These are phyloP conservation scores for Hemibagrus wyckioides DNA, from an alignment of 2,113 vertebrate species.

Conservation along the genomic window DNA sequence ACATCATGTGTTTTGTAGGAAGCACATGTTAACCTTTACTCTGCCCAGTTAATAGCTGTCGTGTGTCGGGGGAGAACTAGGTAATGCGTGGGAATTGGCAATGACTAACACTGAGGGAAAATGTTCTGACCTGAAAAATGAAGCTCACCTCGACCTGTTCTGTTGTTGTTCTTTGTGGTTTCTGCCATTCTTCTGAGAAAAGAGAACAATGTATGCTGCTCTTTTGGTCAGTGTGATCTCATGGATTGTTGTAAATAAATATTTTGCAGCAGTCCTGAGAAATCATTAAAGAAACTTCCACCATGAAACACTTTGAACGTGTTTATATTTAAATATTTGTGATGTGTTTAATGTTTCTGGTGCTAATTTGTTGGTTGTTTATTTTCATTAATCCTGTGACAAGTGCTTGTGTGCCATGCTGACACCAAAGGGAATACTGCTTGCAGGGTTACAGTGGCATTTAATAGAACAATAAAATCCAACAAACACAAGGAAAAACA, in stretches of 20 bases:
- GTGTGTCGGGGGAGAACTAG: not conserved
- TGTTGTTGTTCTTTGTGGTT: not conserved
- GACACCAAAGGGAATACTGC: not conserved
- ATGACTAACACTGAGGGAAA: not conserved
- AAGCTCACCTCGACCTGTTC: not conserved
- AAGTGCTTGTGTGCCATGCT: not conserved
- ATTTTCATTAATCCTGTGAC: not conserved
- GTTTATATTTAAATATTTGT: not conserved
- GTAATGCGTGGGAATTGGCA: not conserved
- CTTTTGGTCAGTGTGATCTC: slow-evolving; percentile 5
- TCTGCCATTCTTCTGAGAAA: not conserved
- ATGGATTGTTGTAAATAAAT: not conserved
- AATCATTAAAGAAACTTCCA: slow-evolving; percentile 13
- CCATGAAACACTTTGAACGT: not conserved
- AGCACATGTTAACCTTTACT: not conserved
- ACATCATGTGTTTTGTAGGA: not conserved
- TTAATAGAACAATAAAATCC: not conserved
- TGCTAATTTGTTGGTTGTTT: not conserved
- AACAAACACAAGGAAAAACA: not conserved
- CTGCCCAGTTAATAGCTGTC: not conserved
- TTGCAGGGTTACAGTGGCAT: not conserved
- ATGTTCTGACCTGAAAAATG: not conserved
- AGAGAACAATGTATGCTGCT: not conserved
- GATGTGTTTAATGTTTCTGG: not conserved
- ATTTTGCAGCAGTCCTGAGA: slow-evolving; percentile 1